Conservation (phyloP, 2,888 invertebrate species). For the Amphipoea oculea region DNA sequence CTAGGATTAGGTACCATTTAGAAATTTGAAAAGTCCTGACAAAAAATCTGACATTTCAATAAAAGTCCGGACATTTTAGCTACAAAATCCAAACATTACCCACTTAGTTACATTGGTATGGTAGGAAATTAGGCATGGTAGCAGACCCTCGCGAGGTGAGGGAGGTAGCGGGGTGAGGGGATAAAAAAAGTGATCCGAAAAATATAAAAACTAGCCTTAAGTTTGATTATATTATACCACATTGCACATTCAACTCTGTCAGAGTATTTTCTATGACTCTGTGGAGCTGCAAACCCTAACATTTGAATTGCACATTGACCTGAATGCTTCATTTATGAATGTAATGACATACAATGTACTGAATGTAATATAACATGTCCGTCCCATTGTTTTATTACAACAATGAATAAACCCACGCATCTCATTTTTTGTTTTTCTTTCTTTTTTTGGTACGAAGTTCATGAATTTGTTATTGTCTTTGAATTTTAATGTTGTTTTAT, state of each 20-base stretch:
- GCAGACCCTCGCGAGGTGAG: too few species aligned
- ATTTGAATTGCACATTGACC: slow-evolving; percentile 62
- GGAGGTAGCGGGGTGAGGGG: too few species aligned
- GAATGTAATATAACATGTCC: slow-evolving; percentile 49
- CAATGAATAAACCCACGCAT: slow-evolving; percentile 51
- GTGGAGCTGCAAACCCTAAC: slow-evolving; percentile 36
- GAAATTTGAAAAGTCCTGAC: too few species aligned
- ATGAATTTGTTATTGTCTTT: slow-evolving; percentile 24
- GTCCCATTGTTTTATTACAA: slow-evolving; percentile 57
- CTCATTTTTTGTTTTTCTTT: slow-evolving; percentile 28
- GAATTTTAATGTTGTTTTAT: slow-evolving; percentile 6
- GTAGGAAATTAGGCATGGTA: too few species aligned
- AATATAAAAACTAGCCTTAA: too few species aligned
- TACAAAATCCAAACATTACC: too few species aligned
- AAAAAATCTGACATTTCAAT: too few species aligned
- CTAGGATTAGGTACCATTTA: background rate
- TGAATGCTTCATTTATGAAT: slow-evolving; percentile 51
- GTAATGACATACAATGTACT: slow-evolving; percentile 52
- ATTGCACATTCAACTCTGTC: background rate
- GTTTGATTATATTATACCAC: background rate
- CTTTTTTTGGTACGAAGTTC: slow-evolving; percentile 22
- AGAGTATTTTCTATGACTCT: background rate
- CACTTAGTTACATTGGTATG: too few species aligned
- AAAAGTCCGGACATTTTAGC: too few species aligned
- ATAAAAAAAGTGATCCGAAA: too few species aligned